Base-by-base conservation (phyloP, 2,888 invertebrate genomes). In the Thymelicus sylvestris region DNA sequence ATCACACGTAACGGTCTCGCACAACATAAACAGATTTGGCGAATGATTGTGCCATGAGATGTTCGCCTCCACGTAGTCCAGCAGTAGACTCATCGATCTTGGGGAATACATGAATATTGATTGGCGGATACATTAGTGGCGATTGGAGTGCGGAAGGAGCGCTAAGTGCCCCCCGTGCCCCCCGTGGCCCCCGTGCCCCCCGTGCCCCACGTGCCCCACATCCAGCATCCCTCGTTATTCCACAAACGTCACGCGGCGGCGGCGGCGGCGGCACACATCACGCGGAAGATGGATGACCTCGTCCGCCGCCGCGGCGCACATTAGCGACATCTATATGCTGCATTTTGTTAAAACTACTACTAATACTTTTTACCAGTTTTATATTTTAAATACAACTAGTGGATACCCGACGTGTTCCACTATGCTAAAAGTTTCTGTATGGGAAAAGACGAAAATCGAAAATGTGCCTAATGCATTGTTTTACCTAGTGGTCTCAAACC, bases 71-170 rank as follows among this genome's bases (percentile, higher is more conserved):
- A 47, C 50, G n/a, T n/a, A n/a, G n/a, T n/a, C n/a, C n/a, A n/a
- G 7, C 10, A 12, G 44, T 4, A 19, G 15, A 31, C 31, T 48
- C 7, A 50, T 64, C 39, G 65, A 65, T 65, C 50, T 19, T 7
- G 10, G 24, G n/a, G 50, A 63, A 65, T 65, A 65, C 52, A 65
- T 65, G 19, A 65, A 55, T 50, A 52, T 64, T 52, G 64, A 64
- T 64, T n/a, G 64, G 64, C 52, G 64, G 64, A 52, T 52, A 64
- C 64, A 64, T 64, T 64, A 64, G 64, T 19, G 19, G 62, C 38
- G n/a, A 12, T 3, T 31, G 31, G 63, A 13, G 60, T 15, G 52
- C 52, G 64, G 64, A 64, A 64, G 64, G 50, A 50, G 31, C 64
- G 64, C 38, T 15, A 24, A 64, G 64, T 50, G 64, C 50, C 39